Conservation (phyloP, 2,797 vertebrate species). For the Megaceryle alcyon region DNA sequence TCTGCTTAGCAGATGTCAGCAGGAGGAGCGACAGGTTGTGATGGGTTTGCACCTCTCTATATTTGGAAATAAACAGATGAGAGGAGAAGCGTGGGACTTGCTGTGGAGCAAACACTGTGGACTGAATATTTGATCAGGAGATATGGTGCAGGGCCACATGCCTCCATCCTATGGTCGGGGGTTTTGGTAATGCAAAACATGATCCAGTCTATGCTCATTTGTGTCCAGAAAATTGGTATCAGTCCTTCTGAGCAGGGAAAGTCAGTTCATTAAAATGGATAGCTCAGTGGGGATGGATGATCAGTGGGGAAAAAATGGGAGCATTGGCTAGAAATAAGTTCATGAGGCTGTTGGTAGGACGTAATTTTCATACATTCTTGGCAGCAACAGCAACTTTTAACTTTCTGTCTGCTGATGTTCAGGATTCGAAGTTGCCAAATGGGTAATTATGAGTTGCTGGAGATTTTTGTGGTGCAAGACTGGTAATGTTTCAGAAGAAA, state of each 20-base stretch:
- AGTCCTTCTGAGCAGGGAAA: background rate
- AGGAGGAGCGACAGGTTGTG: background rate
- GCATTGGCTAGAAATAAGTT: background rate
- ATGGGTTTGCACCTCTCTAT: background rate
- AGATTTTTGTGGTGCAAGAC: background rate
- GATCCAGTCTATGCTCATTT: background rate
- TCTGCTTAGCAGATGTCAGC: background rate
- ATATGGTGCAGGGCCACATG: background rate
- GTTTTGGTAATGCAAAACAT: background rate
- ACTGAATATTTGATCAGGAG: background rate
- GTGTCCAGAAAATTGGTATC: background rate
- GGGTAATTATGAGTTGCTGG: background rate
- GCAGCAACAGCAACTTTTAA: background rate
- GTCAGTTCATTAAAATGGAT: background rate
- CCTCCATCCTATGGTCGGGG: background rate
- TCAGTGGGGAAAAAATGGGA: background rate
- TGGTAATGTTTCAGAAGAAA: slow-evolving; percentile 23
- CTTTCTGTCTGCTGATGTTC: background rate
- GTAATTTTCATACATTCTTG: background rate
- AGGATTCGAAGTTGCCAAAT: background rate
- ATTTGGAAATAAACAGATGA: slow-evolving; percentile 10
- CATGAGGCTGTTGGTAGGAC: background rate
- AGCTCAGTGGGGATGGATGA: no score
- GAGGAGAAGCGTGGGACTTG: background rate
- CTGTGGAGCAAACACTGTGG: background rate